Evolutionary conservation across 2,113 vertebrate genomes (phyloP).

Genomic region (Chroicocephalus ridibundus): DNA sequence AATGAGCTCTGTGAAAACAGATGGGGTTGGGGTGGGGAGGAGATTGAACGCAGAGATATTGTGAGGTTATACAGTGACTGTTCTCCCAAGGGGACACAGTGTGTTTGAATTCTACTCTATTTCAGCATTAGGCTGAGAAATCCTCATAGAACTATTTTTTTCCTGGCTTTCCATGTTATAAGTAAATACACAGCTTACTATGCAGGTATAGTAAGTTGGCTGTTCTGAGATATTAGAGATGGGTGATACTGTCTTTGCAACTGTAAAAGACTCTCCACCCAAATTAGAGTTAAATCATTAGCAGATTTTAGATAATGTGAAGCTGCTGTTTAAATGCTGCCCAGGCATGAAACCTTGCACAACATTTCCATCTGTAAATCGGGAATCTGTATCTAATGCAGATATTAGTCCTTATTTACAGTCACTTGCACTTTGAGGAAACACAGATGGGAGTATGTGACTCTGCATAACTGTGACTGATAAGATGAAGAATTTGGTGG

Average conservation of each 20-base stretch:
- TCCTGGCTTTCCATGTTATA: fast-evolving
- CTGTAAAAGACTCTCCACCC: not conserved
- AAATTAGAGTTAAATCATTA: not conserved
- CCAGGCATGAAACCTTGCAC: not conserved
- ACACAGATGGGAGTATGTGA: not conserved
- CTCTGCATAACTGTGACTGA: not conserved
- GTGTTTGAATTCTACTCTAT: not conserved
- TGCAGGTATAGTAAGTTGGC: not conserved
- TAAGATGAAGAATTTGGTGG: not conserved
- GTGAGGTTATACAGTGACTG: not conserved
- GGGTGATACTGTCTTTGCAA: not conserved
- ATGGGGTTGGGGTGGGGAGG: not conserved
- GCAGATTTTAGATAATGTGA: not conserved
- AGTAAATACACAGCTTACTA: not conserved
- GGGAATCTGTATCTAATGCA: not conserved
- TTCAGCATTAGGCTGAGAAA: not conserved
- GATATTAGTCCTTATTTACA: not conserved
- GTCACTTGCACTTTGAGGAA: not conserved
- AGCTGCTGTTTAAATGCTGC: not conserved
- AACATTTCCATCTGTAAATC: not conserved
- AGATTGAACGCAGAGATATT: not conserved
- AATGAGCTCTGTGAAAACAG: not conserved
- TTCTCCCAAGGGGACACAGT: not conserved
- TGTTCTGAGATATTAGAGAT: not conserved
- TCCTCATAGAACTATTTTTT: fast-evolving